phyloP scores from a whole-genome alignment of 1,140 invertebrate species.

The Vanessa tameamea region DNA sequence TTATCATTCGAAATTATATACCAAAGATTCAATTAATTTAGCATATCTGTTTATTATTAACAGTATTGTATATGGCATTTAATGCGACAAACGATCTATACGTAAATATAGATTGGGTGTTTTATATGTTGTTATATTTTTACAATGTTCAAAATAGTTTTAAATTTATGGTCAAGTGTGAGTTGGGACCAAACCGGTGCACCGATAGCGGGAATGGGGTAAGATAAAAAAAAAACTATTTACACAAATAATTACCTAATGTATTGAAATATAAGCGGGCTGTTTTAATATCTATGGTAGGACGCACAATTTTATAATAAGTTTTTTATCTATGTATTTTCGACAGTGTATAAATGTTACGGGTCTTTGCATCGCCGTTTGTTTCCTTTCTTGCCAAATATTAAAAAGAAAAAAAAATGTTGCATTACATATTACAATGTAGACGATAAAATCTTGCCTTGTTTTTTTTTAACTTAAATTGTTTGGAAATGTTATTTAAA shows the following conservation, averaged over 20 bases:
- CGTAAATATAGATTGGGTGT: conserved; percentile 59
- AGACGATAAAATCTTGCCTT: conserved; percentile 20
- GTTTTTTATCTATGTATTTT: conserved; percentile 42
- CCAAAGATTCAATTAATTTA: conserved; percentile 68
- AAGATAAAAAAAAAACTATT: conserved; percentile 53
- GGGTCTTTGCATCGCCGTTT: conserved; percentile 37
- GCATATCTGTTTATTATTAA: conserved; percentile 66
- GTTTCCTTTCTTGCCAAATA: conserved; percentile 37
- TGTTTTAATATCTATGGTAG: conserved; percentile 66
- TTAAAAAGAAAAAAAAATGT: conserved; percentile 24
- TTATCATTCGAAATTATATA: conserved; percentile 38
- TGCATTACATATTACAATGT: conserved; percentile 12
- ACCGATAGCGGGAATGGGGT: conserved; percentile 63
- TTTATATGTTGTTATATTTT: conserved; percentile 57
- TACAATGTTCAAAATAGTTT: conserved; percentile 47
- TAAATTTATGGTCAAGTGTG: conserved; percentile 45
- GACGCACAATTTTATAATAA: conserved; percentile 48
- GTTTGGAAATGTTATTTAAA: conserved; percentile 12
- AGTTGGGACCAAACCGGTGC: conserved; percentile 78
- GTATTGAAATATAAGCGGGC: conserved; percentile 44
- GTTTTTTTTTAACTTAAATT: not conserved
- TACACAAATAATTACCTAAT: conserved; percentile 50
- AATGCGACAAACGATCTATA: conserved; percentile 73
- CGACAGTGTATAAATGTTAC: conserved; percentile 39
- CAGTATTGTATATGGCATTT: conserved; percentile 69